phyloP scores from a whole-genome alignment of 1,140 invertebrate species.

The Formica exsecta region DNA sequence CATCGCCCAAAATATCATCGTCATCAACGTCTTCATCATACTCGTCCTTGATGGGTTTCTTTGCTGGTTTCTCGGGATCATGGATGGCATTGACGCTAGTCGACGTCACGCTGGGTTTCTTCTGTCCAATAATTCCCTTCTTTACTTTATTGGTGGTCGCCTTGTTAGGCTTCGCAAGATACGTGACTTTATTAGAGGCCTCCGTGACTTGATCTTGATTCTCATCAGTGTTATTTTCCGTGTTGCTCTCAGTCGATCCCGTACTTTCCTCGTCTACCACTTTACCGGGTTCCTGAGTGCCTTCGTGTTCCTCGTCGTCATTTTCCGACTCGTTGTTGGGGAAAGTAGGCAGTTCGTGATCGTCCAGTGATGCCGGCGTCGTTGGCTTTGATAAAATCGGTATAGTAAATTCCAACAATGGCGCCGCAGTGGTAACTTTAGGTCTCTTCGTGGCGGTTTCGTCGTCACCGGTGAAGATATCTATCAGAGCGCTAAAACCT shows the following conservation, averaged over 20 bases:
- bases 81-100: conserved; percentile 78
- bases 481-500: conserved; percentile 84
- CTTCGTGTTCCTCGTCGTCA: conserved; percentile 5
- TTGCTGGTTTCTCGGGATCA: conserved; percentile 67
- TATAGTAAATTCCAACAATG: conserved; percentile 78
- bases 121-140: conserved; percentile 56
- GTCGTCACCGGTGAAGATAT: conserved; percentile 85
- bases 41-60: conserved; percentile 67
- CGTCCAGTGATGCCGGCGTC: neutral
- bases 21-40: conserved; percentile 78
- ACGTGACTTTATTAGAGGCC: conserved; percentile 64
- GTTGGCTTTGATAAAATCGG: conserved; percentile 75
- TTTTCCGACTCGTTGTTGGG: neutral
- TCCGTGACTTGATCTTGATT: conserved; percentile 67
- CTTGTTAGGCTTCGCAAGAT: conserved; percentile 61
- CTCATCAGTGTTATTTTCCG: conserved; percentile 16
- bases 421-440: conserved; percentile 75
- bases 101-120: conserved; percentile 76
- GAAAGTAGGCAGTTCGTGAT: conserved; percentile 6
- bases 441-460: conserved; percentile 80
- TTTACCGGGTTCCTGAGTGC: conserved; percentile 1
- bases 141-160: conserved; percentile 61
- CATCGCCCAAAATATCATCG: conserved; percentile 72
- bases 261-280: conserved; percentile 29
- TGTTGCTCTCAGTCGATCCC: conserved; percentile 5